A percentile compares a stretch with the other conserved stretches of the same genome.
Conservation (phyloP, 1,140 invertebrate species). For the Drosophila pallidifrons region DNA sequence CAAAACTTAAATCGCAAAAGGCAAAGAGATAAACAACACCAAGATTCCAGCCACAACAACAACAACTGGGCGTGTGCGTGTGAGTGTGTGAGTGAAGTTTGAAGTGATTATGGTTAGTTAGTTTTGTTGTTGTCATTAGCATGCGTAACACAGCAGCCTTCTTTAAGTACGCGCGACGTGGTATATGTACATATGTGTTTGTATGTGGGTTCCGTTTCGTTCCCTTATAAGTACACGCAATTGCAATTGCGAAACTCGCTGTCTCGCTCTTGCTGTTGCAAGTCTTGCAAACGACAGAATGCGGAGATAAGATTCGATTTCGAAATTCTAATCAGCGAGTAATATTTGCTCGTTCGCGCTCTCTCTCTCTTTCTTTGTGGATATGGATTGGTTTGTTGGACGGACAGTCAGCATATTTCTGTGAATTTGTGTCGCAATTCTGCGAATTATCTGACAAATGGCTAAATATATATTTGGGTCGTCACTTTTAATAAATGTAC, state of each 20-base stretch:
- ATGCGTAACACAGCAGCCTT: slow-evolving; percentile 35
- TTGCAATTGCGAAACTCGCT: slow-evolving; percentile 34
- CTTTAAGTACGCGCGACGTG: neutral
- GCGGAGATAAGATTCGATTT: slow-evolving; percentile 63
- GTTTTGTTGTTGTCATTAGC: slow-evolving; percentile 39
- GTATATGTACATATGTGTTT: neutral
- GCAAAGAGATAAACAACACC: slow-evolving; percentile 19
- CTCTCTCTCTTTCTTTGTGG: too few species aligned
- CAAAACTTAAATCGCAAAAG: slow-evolving; percentile 14
- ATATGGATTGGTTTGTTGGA: too few species aligned
- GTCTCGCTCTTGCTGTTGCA: slow-evolving; percentile 1
- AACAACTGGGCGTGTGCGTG: neutral
- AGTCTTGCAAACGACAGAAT: slow-evolving; percentile 12
- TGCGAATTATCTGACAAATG: slow-evolving; percentile 36
- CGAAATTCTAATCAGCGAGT: slow-evolving; percentile 33
- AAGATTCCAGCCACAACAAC: neutral
- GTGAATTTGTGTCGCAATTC: slow-evolving; percentile 48
- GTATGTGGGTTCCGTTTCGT: neutral
- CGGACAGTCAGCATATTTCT: slow-evolving; percentile 51
- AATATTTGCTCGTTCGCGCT: neutral
- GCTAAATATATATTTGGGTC: slow-evolving; percentile 25
- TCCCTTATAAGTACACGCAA: slow-evolving; percentile 9
- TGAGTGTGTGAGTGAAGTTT: slow-evolving; percentile 1
- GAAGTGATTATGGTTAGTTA: slow-evolving; percentile 49
- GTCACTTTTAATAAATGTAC: slow-evolving; percentile 7